These are phyloP conservation scores for Takifugu rubripes DNA, from an alignment of 2,797 vertebrate species.

Conservation along the genomic window DNA sequence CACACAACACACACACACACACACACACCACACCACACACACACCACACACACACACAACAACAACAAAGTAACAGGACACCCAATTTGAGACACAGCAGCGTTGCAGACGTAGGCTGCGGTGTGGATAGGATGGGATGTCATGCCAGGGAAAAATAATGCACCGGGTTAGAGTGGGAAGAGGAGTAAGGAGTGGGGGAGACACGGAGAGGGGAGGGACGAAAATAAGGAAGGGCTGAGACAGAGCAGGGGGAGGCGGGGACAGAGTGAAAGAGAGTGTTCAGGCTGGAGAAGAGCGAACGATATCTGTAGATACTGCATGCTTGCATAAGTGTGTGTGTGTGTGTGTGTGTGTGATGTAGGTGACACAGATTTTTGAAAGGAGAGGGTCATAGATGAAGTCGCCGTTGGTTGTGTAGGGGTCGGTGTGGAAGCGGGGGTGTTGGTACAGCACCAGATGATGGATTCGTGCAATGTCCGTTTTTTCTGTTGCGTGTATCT, in stretches of 20 bases:
- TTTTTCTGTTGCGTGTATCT: slow-evolving; percentile 16
- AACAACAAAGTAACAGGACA: slow-evolving; percentile 35
- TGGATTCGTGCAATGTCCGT: slow-evolving; percentile 63
- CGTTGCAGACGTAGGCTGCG: slow-evolving; percentile 51
- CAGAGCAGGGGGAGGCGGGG: slow-evolving; percentile 60
- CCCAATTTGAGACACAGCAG: slow-evolving; percentile 29
- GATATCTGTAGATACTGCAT: slow-evolving; percentile 64
- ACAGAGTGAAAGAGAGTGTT: slow-evolving; percentile 58
- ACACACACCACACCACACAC: slow-evolving; percentile 39
- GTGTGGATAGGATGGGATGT: slow-evolving; percentile 64
- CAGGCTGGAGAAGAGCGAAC: slow-evolving; percentile 59
- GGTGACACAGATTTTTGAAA: slow-evolving; percentile 75
- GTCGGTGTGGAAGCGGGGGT: slow-evolving; percentile 53
- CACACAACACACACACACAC: slow-evolving; percentile 29
- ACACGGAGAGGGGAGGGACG: slow-evolving; percentile 38
- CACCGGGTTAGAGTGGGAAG: slow-evolving; percentile 42
- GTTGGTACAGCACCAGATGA: slow-evolving; percentile 70
- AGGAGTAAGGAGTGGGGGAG: slow-evolving; percentile 9
- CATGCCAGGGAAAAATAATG: slow-evolving; percentile 46
- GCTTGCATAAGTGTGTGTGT: slow-evolving; percentile 65
- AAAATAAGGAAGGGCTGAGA: slow-evolving; percentile 63
- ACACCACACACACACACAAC: slow-evolving; percentile 31
- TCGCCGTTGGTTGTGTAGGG: slow-evolving; percentile 56
- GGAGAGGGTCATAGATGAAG: slow-evolving; percentile 60
- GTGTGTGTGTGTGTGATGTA: slow-evolving; percentile 45